Base-by-base conservation (phyloP, 1,140 invertebrate genomes). In the Elysia chlorotica region DNA sequence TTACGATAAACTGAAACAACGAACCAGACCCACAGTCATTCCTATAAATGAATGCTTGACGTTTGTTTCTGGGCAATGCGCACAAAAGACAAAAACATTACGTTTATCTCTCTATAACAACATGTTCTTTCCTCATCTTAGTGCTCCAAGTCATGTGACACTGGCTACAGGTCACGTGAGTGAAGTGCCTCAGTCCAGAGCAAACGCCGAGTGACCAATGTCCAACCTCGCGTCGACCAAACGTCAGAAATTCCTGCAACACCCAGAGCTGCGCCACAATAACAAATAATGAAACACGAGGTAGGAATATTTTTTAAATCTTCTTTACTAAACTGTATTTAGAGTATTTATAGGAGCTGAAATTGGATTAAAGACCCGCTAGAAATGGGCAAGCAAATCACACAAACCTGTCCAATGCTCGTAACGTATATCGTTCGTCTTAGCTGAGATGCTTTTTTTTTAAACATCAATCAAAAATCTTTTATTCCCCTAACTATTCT, bases 131-230 rank as follows among this genome's bases (percentile, higher is more conserved):
- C 72, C 6, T 63, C 21, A 48, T 79, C 82, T 3, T 85, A 91
- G 82, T 94, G 93, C 81, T 91, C 91, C 14, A 87, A 88, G 1
- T 82, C 85, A 0, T 93, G 92, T 75, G 91, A 91, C 2, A 84
- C 89, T 48, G 91, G 92, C 0, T 86, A 90, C 21, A 90, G 92
- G 73, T 88, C 81, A 6, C 65, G 90, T 90, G 76, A 90, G 86
- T 91, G 0, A 89, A 91, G 72, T 94, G 93, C 79, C 82, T 92
- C 25, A 88, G 79, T 57, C 23, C 53, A 1, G 61, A 72, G 1
- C 74, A 77, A 33, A 41, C 68, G 17, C 71, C 73, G 0, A 79
- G 74, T 71, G 54, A 74, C 14, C 31, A 71, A 21, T 82, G 81
- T 63, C 28, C 41, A 21, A 54, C 59, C 37, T 25, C 63, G 3